Evolutionary conservation across 1,140 invertebrate genomes (phyloP), one percentile per base, ranked within the genome.

Genomic region (Globodera rostochiensis): DNA sequence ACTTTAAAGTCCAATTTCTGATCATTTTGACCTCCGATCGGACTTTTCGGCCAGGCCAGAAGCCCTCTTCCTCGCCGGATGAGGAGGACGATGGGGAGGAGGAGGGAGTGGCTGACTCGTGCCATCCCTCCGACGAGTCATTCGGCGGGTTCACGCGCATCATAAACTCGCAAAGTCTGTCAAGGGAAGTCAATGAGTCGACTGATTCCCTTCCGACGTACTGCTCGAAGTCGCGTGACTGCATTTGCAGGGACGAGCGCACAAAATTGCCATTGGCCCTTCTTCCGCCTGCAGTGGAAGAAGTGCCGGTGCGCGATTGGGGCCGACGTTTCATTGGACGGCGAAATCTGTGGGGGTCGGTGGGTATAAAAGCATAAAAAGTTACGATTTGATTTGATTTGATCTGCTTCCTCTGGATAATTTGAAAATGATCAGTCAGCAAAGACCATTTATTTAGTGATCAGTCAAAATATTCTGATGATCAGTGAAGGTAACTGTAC

Each of bases 131-230:
- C 80, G 84, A 86, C 13, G 82, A 84, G 53, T 88, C 87, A 49
- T 88, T 87, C 11, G 88, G 57, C n/a, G 87, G 87, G 74, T 87
- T 88, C 9, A 88, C 87, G 50, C 87, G 71, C 87, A 88, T 88
- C 73, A 88, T 88, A 79, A 88, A 88, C 70, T 88, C 87, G 66
- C 87, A 88, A 11, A 88, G 74, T 71, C 69, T 71, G 69, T 45
- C 8, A 19, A 45, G 8, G 46, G n/a, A 71, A 71, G 36, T 6
- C 21, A 47, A 6, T 70, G 67, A 70, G 4, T 4, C 8, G 15
- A 3, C 15, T 53, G 15, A 53, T 13, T 9, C 36, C 57, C 57
- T 6, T 64, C 6, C n/a, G 36, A 45, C 60, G 25, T 47, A 71
- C 67, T 88, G 87, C 73, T 88, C 87, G 64, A 88, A 88, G 77